Evolutionary conservation across 2,113 vertebrate species (phyloP), one percentile per base, ranked within the genome.

Genomic region (Canis aureus): DNA sequence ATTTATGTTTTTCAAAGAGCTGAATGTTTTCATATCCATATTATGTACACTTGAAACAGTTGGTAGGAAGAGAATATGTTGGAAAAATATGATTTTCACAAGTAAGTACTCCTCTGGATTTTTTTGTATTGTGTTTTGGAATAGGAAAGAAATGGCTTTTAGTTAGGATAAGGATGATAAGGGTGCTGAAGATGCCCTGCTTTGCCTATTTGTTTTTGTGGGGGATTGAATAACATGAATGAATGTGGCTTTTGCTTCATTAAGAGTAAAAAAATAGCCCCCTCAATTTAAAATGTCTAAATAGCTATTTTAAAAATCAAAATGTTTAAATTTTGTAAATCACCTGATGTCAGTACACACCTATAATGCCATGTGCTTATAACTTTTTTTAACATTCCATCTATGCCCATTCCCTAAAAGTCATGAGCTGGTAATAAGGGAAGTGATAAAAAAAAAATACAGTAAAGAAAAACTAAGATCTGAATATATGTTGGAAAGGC

Each of bases 1-100:
- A 97, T 97, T 96, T 98, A 71, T 97, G 94, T 80, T 97, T 98
- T 98, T 97, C 82, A 97, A 98, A 97, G 97, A 97, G 94, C 97
- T 97, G 98, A 96, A 86, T 97, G 97, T 69, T 97, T 98, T 98
- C 97, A 92, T 98, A 94, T 98, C 97, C 97, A 96, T 97, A 97
- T 97, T 98, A 97, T 96, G 96, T 94, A 95, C 79, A 35, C 97
- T 98, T 98, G 97, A 98, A 99, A 98, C 95, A 96, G 82, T 98
- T 96, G 88, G 96, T 99, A 98, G 97, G 98, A 99, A 98, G 74
- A 60, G 97, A 93, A 94, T 25, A 69, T 94, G 60, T 57, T 91
- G 66, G 32, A 93, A 97, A 92, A 79, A 73, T 90, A 60, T 4
- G 20, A 73, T 97, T 97, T 92, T 94, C 95, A 80, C 86, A 97